Evolutionary conservation across 2,888 invertebrate species (phyloP).

Genomic region (Halocaridina rubra): DNA sequence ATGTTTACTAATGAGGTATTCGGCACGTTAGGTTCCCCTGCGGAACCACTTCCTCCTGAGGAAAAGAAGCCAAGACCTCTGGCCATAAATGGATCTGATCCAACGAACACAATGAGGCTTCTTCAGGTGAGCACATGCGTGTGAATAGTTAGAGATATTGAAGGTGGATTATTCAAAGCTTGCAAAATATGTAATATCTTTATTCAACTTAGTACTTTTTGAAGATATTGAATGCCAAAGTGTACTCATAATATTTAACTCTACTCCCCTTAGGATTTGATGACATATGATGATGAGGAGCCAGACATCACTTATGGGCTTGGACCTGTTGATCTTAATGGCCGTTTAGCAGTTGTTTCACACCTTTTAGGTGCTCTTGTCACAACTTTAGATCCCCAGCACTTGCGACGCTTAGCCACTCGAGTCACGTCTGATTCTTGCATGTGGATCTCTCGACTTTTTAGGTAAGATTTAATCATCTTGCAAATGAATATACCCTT

Average conservation of each 20-base stretch:
- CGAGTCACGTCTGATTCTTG: constrained; percentile 87
- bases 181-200: too few relatives aligned
- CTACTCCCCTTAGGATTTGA: constrained; percentile 6
- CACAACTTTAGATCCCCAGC: constrained; percentile 82
- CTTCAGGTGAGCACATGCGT: constrained; percentile 57
- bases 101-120: constrained; percentile 32
- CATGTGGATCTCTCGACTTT: constrained; percentile 87
- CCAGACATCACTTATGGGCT: constrained; percentile 54
- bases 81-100: constrained; percentile 24
- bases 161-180: too few relatives aligned
- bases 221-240: too few relatives aligned
- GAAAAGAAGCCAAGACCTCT: constrained; percentile 44
- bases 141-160: too few relatives aligned
- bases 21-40: constrained; percentile 33
- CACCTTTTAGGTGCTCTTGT: constrained; percentile 89
- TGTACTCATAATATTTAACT: too few relatives aligned
- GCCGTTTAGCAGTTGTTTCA: constrained; percentile 72
- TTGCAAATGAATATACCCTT: too few relatives aligned
- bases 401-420: constrained; percentile 82
- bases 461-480: constrained; percentile 77
- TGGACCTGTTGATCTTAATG: constrained; percentile 40
- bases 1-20: constrained; percentile 44
- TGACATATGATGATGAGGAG: constrained; percentile 56
- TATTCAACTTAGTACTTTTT: too few relatives aligned
- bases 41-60: constrained; percentile 39